These are phyloP conservation scores for Octodonta nipae DNA, from an alignment of 2,888 invertebrate genomes.

Conservation along the genomic window DNA sequence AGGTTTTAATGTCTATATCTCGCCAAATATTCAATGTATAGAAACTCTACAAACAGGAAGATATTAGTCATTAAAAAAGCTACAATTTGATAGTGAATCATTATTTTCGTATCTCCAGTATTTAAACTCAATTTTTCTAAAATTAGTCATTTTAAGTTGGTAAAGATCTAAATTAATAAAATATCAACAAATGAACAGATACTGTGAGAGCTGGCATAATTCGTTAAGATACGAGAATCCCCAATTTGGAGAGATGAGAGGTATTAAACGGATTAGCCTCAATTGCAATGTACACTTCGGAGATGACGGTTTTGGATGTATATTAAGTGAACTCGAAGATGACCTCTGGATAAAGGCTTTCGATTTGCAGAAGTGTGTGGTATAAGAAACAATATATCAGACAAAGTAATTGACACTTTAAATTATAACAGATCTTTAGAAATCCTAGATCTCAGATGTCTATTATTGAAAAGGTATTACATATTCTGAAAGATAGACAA, in stretches of 20 bases:
- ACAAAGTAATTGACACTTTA: constrained; percentile 45
- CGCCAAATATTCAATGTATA: no score
- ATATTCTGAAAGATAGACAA: no score
- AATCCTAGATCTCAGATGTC: constrained; percentile 56
- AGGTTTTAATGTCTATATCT: no score
- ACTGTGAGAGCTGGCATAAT: constrained; percentile 36
- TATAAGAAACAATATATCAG: constrained; percentile 47
- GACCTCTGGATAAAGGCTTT: constrained; percentile 71
- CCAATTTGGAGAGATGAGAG: constrained; percentile 58
- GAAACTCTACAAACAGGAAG: no score
- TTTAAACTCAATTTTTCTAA: no score
- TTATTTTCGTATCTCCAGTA: no score
- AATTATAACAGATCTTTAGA: constrained; percentile 51
- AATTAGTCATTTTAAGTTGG: no score
- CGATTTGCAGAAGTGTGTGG: constrained; percentile 66
- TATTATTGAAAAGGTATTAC: no score
- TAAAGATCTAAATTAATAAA: no score
- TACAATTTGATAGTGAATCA: no score
- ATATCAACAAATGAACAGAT: no score
- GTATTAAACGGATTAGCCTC: constrained; percentile 53
- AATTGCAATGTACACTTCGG: constrained; percentile 56
- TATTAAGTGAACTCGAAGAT: constrained; percentile 58
- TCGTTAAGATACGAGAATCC: constrained; percentile 65
- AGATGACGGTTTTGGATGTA: constrained; percentile 46
- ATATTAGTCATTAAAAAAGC: no score